Evolutionary conservation across 2,888 invertebrate genomes (phyloP), one percentile per base, ranked within the genome.

Genomic region (Hartigia nigra): DNA sequence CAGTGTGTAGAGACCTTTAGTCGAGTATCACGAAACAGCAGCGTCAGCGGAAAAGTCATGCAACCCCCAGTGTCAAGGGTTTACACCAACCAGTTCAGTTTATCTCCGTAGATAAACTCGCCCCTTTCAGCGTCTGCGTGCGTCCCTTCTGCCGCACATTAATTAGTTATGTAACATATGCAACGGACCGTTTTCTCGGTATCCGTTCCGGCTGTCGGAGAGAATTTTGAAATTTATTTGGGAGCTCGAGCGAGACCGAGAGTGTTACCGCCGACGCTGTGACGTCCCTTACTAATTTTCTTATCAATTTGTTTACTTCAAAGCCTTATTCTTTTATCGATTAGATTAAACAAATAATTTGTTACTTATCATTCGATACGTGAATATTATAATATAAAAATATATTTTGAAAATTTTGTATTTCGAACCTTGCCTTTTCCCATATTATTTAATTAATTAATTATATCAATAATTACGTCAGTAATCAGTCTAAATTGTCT

Each of bases 111-210:
- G 39, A 55, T 55, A 55, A 32, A 32, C 72, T 34, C 72, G 31
- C 31, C 31, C 72, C 72, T 34, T 72, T 72, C 72, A 31, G 31
- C 72, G 72, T 72, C 72, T 72, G 72, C 72, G 9, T 34, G 14
- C 72, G 32, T 72, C 72, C 72, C 72, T 72, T 72, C 72, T 31
- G 31, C 32, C 72, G 31, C 31, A 32, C 72, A 32, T 78, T 78
- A 55, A 78, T 78, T 78, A 78, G 69, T 75, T 78, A 78, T 75
- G 78, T 75, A 75, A 78, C 78, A 75, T 69, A 75, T 75, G 78
- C 78, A 78, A 35, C 75, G 75, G 34, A 69, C 70, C 75, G 55
- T 35, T 78, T 69, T 75, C 75, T 35, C 69, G 35, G 74, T 74
- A 74, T 78, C 32, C 78, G 75, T 35, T 69, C 74, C 31, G 36